These are phyloP conservation scores for Amphipoea lucens DNA, from an alignment of 2,888 invertebrate species.

Conservation along the genomic window DNA sequence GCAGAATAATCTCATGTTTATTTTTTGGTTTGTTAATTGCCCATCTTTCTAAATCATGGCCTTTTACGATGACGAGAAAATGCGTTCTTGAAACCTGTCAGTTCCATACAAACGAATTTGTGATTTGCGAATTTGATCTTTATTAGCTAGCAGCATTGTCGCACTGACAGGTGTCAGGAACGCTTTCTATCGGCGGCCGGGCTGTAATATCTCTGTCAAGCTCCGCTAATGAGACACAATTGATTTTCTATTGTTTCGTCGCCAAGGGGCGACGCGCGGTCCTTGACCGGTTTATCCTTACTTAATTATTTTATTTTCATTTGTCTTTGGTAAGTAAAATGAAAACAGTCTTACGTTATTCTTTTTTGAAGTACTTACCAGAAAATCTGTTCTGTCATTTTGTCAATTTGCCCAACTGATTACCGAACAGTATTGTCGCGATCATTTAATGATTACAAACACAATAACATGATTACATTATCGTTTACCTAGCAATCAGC, in stretches of 20 bases:
- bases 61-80: not conserved
- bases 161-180: not conserved
- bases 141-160: not conserved
- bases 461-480: constrained; percentile 59
- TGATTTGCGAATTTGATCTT: not conserved
- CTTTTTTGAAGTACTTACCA: not conserved
- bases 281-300: too few species aligned
- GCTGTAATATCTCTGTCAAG: too few species aligned
- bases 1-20: too few species aligned
- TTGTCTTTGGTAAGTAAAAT: not conserved
- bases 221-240: too few species aligned
- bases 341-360: not conserved
- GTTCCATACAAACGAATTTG: too few species aligned
- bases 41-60: not conserved
- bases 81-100: not conserved
- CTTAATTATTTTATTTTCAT: not conserved
- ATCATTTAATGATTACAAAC: constrained; percentile 61
- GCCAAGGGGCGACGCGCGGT: too few species aligned
- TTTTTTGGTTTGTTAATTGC: not conserved
- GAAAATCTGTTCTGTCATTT: constrained; percentile 36
- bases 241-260: too few species aligned
- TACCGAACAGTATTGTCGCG: constrained; percentile 51
- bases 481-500: constrained; percentile 59
- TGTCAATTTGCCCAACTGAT: constrained; percentile 57
- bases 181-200: not conserved